These are phyloP conservation scores for Cremastinae sp. DNA, from an alignment of 2,888 invertebrate genomes.

Conservation along the genomic window DNA sequence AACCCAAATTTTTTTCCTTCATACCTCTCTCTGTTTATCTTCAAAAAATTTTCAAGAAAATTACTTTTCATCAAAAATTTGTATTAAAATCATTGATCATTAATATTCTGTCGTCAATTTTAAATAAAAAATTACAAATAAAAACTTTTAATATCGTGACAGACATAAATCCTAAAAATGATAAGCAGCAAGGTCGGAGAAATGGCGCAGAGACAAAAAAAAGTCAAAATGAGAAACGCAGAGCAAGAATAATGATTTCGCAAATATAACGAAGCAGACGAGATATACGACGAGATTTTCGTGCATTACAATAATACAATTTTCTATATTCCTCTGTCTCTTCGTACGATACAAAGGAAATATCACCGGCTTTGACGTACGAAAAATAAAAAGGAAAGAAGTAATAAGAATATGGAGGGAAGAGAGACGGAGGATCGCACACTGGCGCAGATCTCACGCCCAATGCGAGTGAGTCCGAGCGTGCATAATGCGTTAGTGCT, in stretches of 20 bases:
- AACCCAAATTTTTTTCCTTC: conserved; percentile 50
- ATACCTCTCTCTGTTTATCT: conserved; percentile 14
- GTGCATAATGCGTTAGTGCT: conserved; percentile 79
- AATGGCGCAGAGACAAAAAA: too few species aligned
- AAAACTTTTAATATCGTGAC: too few species aligned
- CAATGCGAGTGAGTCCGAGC: conserved; percentile 77
- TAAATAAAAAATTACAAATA: too few species aligned
- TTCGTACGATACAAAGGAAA: neutral
- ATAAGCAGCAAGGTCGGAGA: too few species aligned
- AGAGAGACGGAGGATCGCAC: conserved; percentile 48
- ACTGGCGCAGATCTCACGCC: conserved; percentile 64
- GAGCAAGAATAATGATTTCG: too few species aligned
- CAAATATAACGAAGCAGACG: too few species aligned
- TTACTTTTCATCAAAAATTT: too few species aligned
- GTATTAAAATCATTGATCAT: too few species aligned
- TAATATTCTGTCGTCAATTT: too few species aligned
- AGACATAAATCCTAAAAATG: too few species aligned
- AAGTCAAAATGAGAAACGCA: too few species aligned
- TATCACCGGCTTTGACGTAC: neutral
- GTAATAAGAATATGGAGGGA: neutral
- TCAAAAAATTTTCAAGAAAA: neutral
- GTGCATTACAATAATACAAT: neutral
- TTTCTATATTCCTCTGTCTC: conserved; percentile 4
- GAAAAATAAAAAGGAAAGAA: neutral
- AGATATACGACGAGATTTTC: neutral